Conservation (phyloP, 2,888 invertebrate species). For the Prosapia bicincta region DNA sequence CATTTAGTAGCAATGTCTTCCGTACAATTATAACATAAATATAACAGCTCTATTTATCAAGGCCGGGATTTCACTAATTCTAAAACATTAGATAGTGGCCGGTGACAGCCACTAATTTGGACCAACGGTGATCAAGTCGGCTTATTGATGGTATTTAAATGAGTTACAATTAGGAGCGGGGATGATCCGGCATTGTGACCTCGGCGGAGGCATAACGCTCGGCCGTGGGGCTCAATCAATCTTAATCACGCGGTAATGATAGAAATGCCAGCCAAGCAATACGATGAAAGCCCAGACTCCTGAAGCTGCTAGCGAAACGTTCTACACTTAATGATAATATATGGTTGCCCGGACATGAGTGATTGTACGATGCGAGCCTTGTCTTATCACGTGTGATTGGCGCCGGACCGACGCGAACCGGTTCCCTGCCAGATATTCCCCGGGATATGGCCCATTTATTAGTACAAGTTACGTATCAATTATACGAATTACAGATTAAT, state of each 20-base stretch:
- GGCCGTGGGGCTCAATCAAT: not conserved
- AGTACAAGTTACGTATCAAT: not conserved
- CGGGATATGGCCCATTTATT: not conserved
- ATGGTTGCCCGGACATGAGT: not conserved
- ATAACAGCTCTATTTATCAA: not conserved
- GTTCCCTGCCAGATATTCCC: not conserved
- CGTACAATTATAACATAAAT: too few relatives aligned
- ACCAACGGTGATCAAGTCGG: not conserved
- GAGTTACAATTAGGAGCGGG: not conserved
- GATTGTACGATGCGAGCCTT: not conserved
- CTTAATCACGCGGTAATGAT: not conserved
- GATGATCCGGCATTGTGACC: not conserved
- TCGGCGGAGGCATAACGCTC: not conserved
- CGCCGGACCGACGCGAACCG: not conserved
- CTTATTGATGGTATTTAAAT: not conserved
- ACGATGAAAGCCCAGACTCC: not conserved
- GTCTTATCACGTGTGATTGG: not conserved
- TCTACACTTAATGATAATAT: constrained; percentile 2
- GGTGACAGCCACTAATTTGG: not conserved
- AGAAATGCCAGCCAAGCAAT: not conserved
- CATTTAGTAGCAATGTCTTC: too few relatives aligned
- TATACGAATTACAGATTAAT: not conserved
- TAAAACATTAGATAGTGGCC: not conserved
- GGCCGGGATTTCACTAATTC: not conserved
- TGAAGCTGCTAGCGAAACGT: not conserved